Conservation (phyloP, 2,113 vertebrate genomes). For the Colistium nudipinnis region DNA sequence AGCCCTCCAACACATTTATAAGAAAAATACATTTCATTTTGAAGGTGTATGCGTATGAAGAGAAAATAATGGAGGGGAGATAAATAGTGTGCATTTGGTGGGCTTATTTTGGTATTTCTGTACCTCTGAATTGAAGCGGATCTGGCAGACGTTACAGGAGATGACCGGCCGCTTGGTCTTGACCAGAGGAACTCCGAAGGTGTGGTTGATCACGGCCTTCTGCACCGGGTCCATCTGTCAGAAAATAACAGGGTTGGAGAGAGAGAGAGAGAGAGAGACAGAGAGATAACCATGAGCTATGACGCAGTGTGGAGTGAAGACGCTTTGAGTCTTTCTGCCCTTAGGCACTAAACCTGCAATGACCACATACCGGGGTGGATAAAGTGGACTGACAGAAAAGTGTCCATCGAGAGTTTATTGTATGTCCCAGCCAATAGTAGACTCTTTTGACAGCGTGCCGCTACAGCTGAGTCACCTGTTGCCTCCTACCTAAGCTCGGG, state of each 20-base stretch:
- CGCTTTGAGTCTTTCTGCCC: not conserved
- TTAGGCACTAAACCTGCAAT: too few species aligned
- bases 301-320: conserved; percentile 2
- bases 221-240: conserved; percentile 94
- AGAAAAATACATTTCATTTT: not conserved
- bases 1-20: conserved; percentile 20
- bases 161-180: conserved; percentile 91
- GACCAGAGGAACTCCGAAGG: conserved; percentile 88
- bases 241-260: conserved; percentile 31
- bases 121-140: conserved; percentile 96
- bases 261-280: not conserved
- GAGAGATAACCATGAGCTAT: conserved; percentile 40
- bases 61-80: not conserved
- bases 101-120: not conserved
- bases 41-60: conserved; percentile 4
- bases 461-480: conserved; percentile 42
- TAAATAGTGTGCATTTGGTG: not conserved
- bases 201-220: conserved; percentile 92
- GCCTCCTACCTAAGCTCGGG: not conserved
- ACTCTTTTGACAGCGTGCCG: conserved; percentile 39
- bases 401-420: conserved; percentile 1
- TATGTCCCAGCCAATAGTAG: conserved; percentile 19
- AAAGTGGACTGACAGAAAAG: conserved; percentile 4
- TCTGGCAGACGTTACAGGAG: conserved; percentile 95
- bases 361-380: too few species aligned